These are phyloP conservation scores for Musca vetustissima DNA, from an alignment of 1,140 invertebrate species.

Conservation along the genomic window DNA sequence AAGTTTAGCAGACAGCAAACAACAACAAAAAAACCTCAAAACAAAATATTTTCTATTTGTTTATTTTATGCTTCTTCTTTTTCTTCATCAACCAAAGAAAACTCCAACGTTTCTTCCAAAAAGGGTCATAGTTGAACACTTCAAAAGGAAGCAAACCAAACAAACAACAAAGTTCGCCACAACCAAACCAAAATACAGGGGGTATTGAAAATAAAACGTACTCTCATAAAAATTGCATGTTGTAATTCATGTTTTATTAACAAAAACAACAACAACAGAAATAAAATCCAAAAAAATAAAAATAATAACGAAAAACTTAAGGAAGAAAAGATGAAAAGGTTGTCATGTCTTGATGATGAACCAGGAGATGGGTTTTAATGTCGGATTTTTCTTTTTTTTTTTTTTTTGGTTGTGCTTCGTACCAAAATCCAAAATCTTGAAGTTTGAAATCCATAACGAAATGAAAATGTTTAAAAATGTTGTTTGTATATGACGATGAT, in stretches of 20 bases:
- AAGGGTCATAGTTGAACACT: slow-evolving; percentile 18
- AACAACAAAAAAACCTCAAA: too few species aligned
- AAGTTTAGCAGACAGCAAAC: too few species aligned
- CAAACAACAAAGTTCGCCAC: slow-evolving; percentile 6
- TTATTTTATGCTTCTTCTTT: too few species aligned
- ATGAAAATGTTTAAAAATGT: not conserved
- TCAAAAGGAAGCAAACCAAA: slow-evolving; percentile 6
- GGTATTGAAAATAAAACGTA: not conserved
- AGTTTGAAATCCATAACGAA: slow-evolving; percentile 7
- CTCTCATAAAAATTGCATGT: slow-evolving; percentile 10
- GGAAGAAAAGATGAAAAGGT: slow-evolving; percentile 5
- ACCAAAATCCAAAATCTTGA: too few species aligned
- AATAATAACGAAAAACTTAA: not conserved
- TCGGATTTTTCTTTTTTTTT: not conserved
- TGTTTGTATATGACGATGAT: too few species aligned
- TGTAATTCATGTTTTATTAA: slow-evolving; percentile 16
- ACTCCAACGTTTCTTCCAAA: not conserved
- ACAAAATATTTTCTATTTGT: too few species aligned
- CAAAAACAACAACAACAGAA: too few species aligned
- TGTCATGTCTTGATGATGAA: slow-evolving; percentile 18
- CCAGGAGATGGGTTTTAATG: not conserved
- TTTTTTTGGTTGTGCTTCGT: not conserved
- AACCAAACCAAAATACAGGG: too few species aligned
- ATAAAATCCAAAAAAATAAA: too few species aligned
- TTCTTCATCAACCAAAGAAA: too few species aligned